phyloP scores from a whole-genome alignment of 1,140 invertebrate species.

The Agraylea sexmaculata region DNA sequence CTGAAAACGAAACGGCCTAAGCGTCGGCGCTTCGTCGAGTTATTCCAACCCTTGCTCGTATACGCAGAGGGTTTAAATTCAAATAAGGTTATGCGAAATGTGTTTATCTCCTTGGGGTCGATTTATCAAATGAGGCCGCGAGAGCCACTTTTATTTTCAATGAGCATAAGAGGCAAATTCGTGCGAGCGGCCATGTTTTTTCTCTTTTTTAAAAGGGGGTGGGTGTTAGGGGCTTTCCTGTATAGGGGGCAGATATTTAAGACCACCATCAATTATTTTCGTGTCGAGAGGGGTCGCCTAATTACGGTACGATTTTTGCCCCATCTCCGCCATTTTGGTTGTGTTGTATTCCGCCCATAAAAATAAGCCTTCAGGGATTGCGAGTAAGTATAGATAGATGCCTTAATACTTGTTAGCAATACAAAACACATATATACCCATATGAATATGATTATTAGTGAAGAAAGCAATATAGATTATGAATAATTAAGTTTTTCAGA shows the following conservation, averaged over 20 bases:
- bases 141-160: no score
- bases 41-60: no score
- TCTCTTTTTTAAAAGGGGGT: conserved; percentile 17
- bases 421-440: no score
- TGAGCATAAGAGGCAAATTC: conserved; percentile 8
- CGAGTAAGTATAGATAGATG: no score
- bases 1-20: conserved; percentile 9
- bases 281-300: conserved; percentile 9
- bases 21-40: not conserved
- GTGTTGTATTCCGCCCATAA: no score
- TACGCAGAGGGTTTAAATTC: no score
- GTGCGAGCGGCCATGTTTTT: not conserved
- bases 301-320: conserved; percentile 14
- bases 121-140: conserved; percentile 22
- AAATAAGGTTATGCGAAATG: no score
- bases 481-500: no score
- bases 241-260: conserved; percentile 21
- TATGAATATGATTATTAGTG: no score
- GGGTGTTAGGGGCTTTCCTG: conserved; percentile 8
- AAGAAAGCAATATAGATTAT: no score
- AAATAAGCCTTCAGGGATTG: no score
- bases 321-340: not conserved
- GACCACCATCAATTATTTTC: conserved; percentile 21
- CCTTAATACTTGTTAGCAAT: no score
- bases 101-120: conserved; percentile 22